Conservation (phyloP, 2,797 vertebrate genomes). For the Vultur gryphus region DNA sequence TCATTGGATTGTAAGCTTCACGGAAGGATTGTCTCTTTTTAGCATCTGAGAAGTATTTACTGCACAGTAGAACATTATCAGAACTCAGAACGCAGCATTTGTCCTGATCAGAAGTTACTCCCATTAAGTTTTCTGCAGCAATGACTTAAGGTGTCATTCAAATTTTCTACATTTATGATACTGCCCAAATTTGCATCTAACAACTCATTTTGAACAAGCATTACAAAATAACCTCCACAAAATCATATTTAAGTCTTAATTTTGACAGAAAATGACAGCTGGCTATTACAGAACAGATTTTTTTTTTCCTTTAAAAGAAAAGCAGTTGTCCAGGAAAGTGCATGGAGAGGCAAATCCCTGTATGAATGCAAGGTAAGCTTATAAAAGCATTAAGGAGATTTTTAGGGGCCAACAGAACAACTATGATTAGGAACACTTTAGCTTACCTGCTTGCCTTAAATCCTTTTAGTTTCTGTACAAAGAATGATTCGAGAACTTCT, state of each 20-base stretch:
- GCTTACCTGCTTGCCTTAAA: conserved; percentile 98
- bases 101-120: neutral
- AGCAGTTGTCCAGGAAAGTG: neutral
- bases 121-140: neutral
- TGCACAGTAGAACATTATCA: neutral
- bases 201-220: neutral
- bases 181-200: neutral
- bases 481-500: conserved; percentile 95
- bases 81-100: neutral
- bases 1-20: neutral
- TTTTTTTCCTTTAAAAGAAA: neutral
- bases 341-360: neutral
- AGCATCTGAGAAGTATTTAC: neutral
- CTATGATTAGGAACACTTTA: neutral
- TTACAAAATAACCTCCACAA: neutral
- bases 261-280: neutral
- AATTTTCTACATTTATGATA: neutral
- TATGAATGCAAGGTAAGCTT: neutral
- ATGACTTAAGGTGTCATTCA: neutral
- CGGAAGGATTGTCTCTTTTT: neutral
- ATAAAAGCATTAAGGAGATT: neutral
- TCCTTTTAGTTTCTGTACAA: conserved; percentile 98
- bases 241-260: neutral
- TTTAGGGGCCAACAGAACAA: neutral
- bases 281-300: neutral